Conservation (phyloP, 2,888 invertebrate genomes). For the Acheta domesticus region DNA sequence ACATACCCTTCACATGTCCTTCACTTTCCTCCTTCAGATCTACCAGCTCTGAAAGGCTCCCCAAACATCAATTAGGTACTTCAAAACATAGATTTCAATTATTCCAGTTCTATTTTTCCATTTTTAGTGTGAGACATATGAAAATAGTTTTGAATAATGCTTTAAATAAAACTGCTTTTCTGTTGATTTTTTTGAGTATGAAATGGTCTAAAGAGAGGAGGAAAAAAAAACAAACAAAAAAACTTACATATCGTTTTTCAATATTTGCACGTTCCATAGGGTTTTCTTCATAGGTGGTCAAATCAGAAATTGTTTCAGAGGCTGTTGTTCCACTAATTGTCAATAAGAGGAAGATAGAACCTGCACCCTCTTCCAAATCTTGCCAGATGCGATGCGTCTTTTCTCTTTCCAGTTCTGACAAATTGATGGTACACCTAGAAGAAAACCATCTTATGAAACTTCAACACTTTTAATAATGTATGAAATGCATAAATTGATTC, state of each 20-base stretch:
- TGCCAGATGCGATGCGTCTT: slow-evolving; percentile 87
- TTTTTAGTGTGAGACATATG: no score
- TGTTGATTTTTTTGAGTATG: no score
- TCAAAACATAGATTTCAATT: no score
- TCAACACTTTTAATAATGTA: background rate
- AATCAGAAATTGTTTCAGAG: slow-evolving; percentile 86
- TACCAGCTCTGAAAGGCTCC: no score
- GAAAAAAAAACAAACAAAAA: no score
- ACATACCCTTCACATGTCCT: no score
- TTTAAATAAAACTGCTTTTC: background rate
- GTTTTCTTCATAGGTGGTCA: slow-evolving; percentile 79
- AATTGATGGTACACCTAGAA: slow-evolving; percentile 77
- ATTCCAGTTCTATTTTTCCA: no score
- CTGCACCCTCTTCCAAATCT: slow-evolving; percentile 84
- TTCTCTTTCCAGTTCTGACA: slow-evolving; percentile 80
- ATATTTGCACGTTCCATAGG: slow-evolving; percentile 64
- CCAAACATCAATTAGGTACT: no score
- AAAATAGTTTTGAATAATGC: background rate
- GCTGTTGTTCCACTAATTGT: slow-evolving; percentile 95
- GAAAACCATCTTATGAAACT: background rate
- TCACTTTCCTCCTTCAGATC: no score
- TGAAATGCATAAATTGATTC: background rate
- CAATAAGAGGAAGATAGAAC: slow-evolving; percentile 75
- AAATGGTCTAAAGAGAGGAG: no score
- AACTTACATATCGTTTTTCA: slow-evolving; percentile 67